Conservation (phyloP, 2,888 invertebrate species). For the Atrina japonica region DNA sequence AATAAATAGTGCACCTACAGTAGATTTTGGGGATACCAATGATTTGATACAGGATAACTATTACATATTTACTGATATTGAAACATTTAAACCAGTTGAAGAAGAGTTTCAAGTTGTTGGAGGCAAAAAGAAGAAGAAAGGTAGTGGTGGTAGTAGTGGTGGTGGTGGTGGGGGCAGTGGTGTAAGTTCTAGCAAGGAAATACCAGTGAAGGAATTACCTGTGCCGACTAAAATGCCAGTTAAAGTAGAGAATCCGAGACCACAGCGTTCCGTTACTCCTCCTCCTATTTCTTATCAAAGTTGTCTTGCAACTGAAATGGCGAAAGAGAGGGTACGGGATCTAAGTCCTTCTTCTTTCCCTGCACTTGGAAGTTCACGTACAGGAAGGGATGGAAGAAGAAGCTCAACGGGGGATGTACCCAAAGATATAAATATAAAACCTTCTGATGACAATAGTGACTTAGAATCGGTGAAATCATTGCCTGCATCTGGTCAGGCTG, state of each 20-base stretch:
- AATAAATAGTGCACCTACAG: neutral
- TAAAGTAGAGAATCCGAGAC: constrained; percentile 48
- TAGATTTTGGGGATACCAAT: constrained; percentile 7
- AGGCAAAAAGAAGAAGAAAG: constrained; percentile 66
- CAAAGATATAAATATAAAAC: constrained; percentile 54
- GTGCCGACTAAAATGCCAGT: constrained; percentile 36
- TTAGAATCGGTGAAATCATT: constrained; percentile 76
- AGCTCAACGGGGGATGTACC: constrained; percentile 72
- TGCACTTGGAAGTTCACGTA: constrained; percentile 57
- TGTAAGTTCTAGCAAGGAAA: constrained; percentile 42
- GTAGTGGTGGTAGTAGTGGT: constrained; percentile 27
- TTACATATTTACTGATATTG: constrained; percentile 71
- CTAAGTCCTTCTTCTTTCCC: constrained; percentile 76
- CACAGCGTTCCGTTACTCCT: constrained; percentile 41
- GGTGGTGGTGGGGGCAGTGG: no score
- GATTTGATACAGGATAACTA: constrained; percentile 44
- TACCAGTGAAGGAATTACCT: constrained; percentile 37
- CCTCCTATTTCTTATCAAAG: constrained; percentile 36
- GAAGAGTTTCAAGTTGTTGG: constrained; percentile 69
- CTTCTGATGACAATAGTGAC: constrained; percentile 73
- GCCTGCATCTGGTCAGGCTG: constrained; percentile 63
- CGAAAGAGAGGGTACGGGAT: constrained; percentile 55
- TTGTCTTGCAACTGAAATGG: constrained; percentile 33
- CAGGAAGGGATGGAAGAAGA: constrained; percentile 62
- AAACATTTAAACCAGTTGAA: constrained; percentile 55